Conservation (phyloP, 2,797 vertebrate genomes). For the Tympanoctomys barrerae region DNA sequence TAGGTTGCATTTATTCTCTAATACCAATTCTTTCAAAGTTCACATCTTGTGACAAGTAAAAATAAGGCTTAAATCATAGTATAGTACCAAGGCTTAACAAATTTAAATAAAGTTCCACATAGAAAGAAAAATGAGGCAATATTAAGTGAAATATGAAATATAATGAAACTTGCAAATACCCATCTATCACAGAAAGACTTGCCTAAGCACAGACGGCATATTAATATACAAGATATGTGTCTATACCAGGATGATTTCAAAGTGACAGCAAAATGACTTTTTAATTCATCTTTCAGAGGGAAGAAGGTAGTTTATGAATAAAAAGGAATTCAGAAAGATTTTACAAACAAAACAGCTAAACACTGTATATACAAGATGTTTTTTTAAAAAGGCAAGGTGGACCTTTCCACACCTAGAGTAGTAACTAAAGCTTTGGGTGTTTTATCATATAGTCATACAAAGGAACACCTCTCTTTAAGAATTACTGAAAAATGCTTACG, state of each 20-base stretch:
- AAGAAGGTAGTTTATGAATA: constrained; percentile 54
- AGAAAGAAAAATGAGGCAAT: constrained; percentile 70
- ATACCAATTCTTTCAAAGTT: constrained; percentile 47
- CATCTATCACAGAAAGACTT: constrained; percentile 65
- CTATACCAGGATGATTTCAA: constrained; percentile 61
- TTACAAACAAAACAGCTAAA: constrained; percentile 32
- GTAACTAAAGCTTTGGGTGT: neutral
- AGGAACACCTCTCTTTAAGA: neutral
- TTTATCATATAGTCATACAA: neutral
- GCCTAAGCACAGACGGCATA: constrained; percentile 42
- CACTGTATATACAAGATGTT: neutral
- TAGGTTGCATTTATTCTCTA: constrained; percentile 21
- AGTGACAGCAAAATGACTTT: constrained; percentile 70
- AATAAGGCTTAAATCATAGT: constrained; percentile 55
- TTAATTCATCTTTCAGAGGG: constrained; percentile 64
- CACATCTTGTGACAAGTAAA: constrained; percentile 11
- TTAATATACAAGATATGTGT: constrained; percentile 72
- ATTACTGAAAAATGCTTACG: neutral
- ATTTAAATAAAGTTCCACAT: constrained; percentile 69
- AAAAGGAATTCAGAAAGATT: constrained; percentile 28
- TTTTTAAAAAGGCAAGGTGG: neutral
- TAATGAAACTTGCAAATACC: constrained; percentile 67
- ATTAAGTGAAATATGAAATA: constrained; percentile 60
- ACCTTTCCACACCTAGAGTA: neutral
- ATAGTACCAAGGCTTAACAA: constrained; percentile 58